Evolutionary conservation across 2,888 invertebrate species (phyloP), one percentile per base, ranked within the genome.

Genomic region (Ceraclea dissimilis): DNA sequence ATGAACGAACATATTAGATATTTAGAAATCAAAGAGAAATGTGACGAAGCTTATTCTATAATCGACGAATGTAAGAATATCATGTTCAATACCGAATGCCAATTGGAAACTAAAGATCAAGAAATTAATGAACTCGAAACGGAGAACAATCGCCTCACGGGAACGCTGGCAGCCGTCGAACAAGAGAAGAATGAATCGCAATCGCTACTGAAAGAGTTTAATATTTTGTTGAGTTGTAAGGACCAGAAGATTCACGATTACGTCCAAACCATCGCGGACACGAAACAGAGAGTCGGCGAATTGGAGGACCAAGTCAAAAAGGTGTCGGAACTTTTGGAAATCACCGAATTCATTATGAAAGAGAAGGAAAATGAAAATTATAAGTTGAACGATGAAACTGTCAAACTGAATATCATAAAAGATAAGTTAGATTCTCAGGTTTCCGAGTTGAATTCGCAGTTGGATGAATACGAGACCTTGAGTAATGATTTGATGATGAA

Each of bases 141-240:
- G 2, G 57, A 59, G 52, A 61, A 61, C 56, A 48, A 59, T 51
- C 49, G 54, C 13, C 49, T 61, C 11, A 18, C 58, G 2, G 61
- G 59, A 58, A 64, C 63, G 22, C 62, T 66, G 52, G 65, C 63
- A 6, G 64, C 65, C 47, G 58, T 66, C 5, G 62, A 66, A 19
- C 62, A 63, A 49, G 63, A 62, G 39, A 64, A 63, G 39, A 62
- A 58, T 55, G 63, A 62, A 60, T 64, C 65, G 61, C 62, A 63
- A 58, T 61, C 62, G 20, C 61, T 63, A 57, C 60, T 62, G 19
- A 59, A 56, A n/a, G 58, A 64, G 39, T 63, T 63, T 50, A 62
- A 63, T 31, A 63, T 64, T 16, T 49, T 67, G 31, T 61, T 63
- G 46, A 49, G 57, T n/a, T 39, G 56, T 48, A 60, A 55, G 53